phyloP scores from a whole-genome alignment of 2,113 vertebrate genomes.

The Dipodomys merriami region DNA sequence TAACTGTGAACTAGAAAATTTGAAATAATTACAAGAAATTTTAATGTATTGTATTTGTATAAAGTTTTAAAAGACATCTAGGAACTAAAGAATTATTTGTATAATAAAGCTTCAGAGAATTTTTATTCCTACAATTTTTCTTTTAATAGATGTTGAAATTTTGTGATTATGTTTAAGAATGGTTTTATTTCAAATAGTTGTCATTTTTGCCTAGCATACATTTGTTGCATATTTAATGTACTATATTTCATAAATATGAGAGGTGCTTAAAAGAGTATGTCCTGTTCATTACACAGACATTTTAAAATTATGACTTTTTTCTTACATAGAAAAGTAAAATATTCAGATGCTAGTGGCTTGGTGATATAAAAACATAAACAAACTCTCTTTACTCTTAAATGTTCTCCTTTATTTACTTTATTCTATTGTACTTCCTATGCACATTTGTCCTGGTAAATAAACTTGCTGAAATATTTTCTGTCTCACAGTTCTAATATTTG shows the following conservation, averaged over 20 bases:
- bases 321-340: background rate
- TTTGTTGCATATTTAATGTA: background rate
- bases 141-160: background rate
- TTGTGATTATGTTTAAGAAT: background rate
- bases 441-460: background rate
- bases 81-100: background rate
- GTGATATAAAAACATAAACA: background rate
- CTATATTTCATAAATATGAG: background rate
- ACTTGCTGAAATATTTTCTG: background rate
- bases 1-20: background rate
- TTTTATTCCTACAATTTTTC: background rate
- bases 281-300: background rate
- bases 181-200: constrained; percentile 19
- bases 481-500: background rate
- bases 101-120: background rate
- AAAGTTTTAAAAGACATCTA: constrained; percentile 17
- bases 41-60: constrained; percentile 38
- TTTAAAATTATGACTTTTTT: background rate
- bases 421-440: background rate
- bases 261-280: background rate
- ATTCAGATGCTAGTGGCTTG: background rate
- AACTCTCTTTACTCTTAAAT: background rate
- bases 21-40: background rate
- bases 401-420: background rate
- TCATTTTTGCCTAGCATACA: background rate